phyloP scores from a whole-genome alignment of 2,113 vertebrate genomes.

The Xiphorhynchus elegans region DNA sequence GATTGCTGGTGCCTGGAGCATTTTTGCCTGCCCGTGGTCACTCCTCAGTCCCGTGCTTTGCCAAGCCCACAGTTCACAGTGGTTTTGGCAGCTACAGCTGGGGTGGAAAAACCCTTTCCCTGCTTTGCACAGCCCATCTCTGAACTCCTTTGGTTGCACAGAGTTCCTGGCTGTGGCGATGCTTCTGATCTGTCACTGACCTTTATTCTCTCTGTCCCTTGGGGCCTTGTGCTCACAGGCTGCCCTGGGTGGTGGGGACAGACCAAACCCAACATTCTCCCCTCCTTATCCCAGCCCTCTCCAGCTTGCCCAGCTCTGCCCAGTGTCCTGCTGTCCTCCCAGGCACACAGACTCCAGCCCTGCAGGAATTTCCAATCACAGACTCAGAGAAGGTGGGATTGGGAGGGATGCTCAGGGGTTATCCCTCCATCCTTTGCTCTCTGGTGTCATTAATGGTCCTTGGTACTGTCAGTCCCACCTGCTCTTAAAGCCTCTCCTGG shows the following conservation, averaged over 20 bases:
- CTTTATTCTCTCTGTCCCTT: too few relatives aligned
- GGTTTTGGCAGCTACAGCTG: too few relatives aligned
- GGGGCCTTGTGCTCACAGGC: too few relatives aligned
- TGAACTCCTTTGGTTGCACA: too few relatives aligned
- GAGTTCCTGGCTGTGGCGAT: background rate
- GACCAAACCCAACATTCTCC: background rate
- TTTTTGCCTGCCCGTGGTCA: too few relatives aligned
- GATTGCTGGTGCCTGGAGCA: too few relatives aligned
- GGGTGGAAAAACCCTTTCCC: background rate
- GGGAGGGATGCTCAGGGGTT: background rate
- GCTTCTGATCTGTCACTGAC: background rate
- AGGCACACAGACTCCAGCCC: background rate
- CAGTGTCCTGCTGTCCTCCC: background rate
- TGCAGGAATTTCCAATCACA: background rate
- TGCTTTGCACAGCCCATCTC: background rate
- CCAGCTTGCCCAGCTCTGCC: background rate
- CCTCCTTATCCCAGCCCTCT: background rate
- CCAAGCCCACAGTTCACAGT: too few relatives aligned
- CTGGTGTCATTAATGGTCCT: fast-evolving
- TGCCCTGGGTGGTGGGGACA: too few relatives aligned
- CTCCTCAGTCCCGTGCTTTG: too few relatives aligned
- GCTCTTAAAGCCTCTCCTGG: background rate
- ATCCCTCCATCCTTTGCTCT: background rate
- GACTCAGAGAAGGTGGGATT: fast-evolving
- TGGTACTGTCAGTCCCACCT: background rate